A percentile compares a stretch with the other conserved stretches of the same genome.
phyloP scores from a whole-genome alignment of 2,113 vertebrate genomes.

The Podocnemis expansa region DNA sequence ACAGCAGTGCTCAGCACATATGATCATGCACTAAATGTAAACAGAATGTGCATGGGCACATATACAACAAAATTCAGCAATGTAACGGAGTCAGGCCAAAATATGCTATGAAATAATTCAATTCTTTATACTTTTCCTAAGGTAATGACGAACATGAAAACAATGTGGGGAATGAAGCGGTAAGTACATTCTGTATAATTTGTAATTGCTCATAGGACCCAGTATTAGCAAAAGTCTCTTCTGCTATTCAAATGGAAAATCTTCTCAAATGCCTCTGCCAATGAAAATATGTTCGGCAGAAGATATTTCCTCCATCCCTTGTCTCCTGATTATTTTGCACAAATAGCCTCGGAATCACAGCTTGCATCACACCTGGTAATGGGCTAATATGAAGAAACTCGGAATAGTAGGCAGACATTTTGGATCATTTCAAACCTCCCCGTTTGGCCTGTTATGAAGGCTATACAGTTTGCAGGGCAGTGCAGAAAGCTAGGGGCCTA shows the following conservation, averaged over 20 bases:
- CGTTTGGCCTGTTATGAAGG: constrained; percentile 22
- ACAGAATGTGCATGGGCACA: neutral
- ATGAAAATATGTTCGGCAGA: neutral
- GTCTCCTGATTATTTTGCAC: constrained; percentile 12
- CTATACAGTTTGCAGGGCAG: neutral
- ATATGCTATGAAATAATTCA: neutral
- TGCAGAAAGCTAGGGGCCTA: constrained; percentile 38
- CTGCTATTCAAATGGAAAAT: neutral
- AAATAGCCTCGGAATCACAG: constrained; percentile 1
- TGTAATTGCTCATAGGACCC: neutral
- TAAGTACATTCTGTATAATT: neutral
- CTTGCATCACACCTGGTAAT: neutral
- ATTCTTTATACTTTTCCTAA: neutral
- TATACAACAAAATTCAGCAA: neutral
- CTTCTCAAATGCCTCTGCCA: constrained; percentile 43
- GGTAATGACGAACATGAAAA: neutral
- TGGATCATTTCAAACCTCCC: neutral
- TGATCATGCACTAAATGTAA: neutral
- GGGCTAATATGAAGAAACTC: neutral
- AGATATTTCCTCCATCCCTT: constrained; percentile 35
- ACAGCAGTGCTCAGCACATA: constrained; percentile 49
- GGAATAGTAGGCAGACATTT: constrained; percentile 15
- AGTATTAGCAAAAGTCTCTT: neutral
- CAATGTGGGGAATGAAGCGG: neutral
- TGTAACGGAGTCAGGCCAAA: neutral